Evolutionary conservation across 1,140 invertebrate species (phyloP).

Genomic region (Plutomurus gul): DNA sequence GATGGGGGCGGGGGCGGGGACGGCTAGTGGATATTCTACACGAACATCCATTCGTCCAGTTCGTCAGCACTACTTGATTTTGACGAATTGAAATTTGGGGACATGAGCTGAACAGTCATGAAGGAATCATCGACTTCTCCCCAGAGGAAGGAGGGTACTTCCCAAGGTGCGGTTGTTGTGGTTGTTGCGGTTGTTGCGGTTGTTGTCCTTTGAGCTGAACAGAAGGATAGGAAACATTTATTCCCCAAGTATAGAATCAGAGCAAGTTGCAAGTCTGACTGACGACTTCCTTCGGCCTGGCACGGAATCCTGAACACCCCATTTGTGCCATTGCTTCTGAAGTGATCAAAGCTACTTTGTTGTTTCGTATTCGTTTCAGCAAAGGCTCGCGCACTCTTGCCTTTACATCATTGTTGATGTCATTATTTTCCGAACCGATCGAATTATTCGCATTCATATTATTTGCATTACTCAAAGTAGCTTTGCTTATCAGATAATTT

Average conservation of each 20-base stretch:
- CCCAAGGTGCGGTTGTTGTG: neutral
- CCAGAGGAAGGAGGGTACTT: neutral
- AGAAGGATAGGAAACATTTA: neutral
- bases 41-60: neutral
- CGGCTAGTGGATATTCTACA: neutral
- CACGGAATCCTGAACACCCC: conserved; percentile 50
- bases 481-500: conserved; percentile 41
- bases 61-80: neutral
- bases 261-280: conserved; percentile 48
- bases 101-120: neutral
- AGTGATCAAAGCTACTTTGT: conserved; percentile 51
- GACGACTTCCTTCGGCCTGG: conserved; percentile 51
- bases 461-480: conserved; percentile 34
- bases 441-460: neutral
- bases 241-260: conserved; percentile 45
- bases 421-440: neutral
- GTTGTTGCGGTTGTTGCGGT: no score
- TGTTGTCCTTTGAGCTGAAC: neutral
- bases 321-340: conserved; percentile 50
- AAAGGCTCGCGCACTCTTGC: conserved; percentile 21
- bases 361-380: conserved; percentile 40
- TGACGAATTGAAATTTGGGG: neutral
- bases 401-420: neutral
- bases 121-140: neutral
- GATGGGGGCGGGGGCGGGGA: neutral